Base-by-base conservation (phyloP, 2,113 vertebrate genomes). In the Melanerpes aurifrons region DNA sequence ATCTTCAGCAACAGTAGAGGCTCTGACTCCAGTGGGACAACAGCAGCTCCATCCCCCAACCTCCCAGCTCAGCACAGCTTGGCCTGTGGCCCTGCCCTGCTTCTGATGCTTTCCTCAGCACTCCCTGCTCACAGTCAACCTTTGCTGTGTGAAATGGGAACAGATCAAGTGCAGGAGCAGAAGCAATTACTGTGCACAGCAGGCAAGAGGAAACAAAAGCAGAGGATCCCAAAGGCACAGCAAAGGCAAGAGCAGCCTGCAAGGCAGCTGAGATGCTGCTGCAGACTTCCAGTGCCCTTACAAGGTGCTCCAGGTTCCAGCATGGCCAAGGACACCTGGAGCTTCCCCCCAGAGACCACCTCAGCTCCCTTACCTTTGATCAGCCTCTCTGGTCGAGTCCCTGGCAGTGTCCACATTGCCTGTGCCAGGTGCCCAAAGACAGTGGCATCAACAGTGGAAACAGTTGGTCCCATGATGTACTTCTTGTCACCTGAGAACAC, bases 371-470 rank as follows among this genome's bases (percentile, higher is more conserved):
- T 95, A 98, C 99, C 99, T 99, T 99, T 99, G 94, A 99, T 99
- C 72, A 99, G 97, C 31, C 98, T 98, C 77, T 99, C 99, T 9
- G 98, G 99, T 84, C 98, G 98, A 50, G 99, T 99, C 77, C 99
- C 99, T 58, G 99, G 99, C 58, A 99, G 97, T 1, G 98, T 99
- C 99, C 99, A 99, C 99, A 99, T 99, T 29, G 98, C 99, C 96
- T 99, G 99, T 69, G 99, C 99, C 53, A 99, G 96, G 94, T 99
- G 99, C 48, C 99, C 99, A 73, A 99, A 99, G 72, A 99, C 98
- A 10, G 99, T 99, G 53, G 99, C 99, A 61, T 99, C 99, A 66
- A 99, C 98, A 21, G 98, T 98, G 40, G 99, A 99, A 92, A 99
- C 97, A 25, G 98, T 99, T 54, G 98, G 98, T 77, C 99, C 99